Conservation (phyloP, 1,140 invertebrate species). For the Brevipalpus yothersi region DNA sequence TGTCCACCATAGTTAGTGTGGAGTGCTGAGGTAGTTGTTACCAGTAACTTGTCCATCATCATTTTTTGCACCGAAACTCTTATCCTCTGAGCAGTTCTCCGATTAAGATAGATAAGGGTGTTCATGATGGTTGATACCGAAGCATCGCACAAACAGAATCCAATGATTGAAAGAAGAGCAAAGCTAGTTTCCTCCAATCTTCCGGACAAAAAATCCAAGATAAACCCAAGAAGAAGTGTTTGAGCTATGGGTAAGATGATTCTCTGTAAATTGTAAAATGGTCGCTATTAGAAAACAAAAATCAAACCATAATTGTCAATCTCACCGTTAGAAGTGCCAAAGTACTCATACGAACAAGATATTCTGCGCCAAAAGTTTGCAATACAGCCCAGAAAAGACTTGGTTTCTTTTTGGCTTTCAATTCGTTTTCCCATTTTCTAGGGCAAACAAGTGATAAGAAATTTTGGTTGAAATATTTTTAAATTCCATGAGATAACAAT, state of each 20-base stretch:
- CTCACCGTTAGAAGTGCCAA: not conserved
- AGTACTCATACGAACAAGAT: not conserved
- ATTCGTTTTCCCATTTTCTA: slow-evolving; percentile 3
- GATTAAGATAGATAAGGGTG: not conserved
- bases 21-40: slow-evolving; percentile 29
- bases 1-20: slow-evolving; percentile 51
- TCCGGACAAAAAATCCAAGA: not conserved
- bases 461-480: too few relatives aligned
- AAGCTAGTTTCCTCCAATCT: not conserved
- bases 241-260: not conserved
- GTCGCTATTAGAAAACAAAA: too few relatives aligned
- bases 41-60: slow-evolving; percentile 23
- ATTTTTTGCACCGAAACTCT: slow-evolving; percentile 26
- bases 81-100: slow-evolving; percentile 20
- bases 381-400: not conserved
- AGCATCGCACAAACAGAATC: not conserved
- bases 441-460: too few relatives aligned
- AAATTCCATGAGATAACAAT: too few relatives aligned
- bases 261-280: not conserved
- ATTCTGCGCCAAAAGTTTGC: not conserved
- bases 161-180: not conserved
- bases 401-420: not conserved
- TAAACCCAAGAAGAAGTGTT: not conserved
- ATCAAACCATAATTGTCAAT: not conserved
- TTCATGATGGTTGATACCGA: not conserved